phyloP scores from a whole-genome alignment of 2,888 invertebrate genomes.

The Papilio gigon region DNA sequence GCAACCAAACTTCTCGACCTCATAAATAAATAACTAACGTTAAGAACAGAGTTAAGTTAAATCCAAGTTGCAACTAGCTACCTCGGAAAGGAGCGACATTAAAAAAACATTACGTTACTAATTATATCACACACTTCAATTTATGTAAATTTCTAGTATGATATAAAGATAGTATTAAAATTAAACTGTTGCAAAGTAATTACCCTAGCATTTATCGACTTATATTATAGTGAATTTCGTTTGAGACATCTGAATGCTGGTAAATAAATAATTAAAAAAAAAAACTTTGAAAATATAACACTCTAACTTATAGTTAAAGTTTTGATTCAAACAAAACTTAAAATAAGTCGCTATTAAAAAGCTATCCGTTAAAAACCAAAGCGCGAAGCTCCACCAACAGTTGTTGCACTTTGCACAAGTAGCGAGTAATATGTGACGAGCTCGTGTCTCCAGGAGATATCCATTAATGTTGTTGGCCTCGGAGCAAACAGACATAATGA shows the following conservation, averaged over 20 bases:
- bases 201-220: slow-evolving; percentile 58
- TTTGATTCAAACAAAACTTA: slow-evolving; percentile 80
- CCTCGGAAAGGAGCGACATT: slow-evolving; percentile 67
- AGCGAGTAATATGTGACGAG: slow-evolving; percentile 46
- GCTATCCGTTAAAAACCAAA: slow-evolving; percentile 58
- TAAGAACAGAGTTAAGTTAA: slow-evolving; percentile 65
- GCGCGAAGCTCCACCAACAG: slow-evolving; percentile 55
- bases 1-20: slow-evolving; percentile 70
- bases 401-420: slow-evolving; percentile 47
- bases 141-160: slow-evolving; percentile 65
- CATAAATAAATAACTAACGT: slow-evolving; percentile 74
- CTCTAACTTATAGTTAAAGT: slow-evolving; percentile 83
- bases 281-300: slow-evolving; percentile 67
- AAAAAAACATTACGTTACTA: slow-evolving; percentile 57
- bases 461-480: slow-evolving; percentile 75
- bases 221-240: slow-evolving; percentile 52
- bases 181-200: slow-evolving; percentile 59
- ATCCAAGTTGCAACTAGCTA: slow-evolving; percentile 71
- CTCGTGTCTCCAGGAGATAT: slow-evolving; percentile 60
- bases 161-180: slow-evolving; percentile 57
- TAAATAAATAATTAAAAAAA: slow-evolving; percentile 74
- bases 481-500: slow-evolving; percentile 76
- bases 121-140: slow-evolving; percentile 78
- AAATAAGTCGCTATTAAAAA: slow-evolving; percentile 78
- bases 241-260: slow-evolving; percentile 69